Evolutionary conservation across 1,140 invertebrate species (phyloP).

Genomic region (Branchinecta lindahli): DNA sequence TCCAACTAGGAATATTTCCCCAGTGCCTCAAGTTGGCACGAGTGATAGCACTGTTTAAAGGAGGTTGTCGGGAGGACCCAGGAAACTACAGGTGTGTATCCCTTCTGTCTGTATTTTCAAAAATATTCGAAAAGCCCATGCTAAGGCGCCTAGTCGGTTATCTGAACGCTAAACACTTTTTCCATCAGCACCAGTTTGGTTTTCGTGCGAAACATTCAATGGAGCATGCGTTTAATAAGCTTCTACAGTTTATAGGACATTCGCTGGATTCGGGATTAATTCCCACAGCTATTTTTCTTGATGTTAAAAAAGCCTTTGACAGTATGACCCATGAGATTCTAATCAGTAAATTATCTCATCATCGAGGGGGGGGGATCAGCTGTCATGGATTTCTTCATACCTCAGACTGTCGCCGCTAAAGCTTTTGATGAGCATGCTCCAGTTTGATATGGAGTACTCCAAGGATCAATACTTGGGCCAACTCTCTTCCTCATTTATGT

Average conservation of each 20-base stretch:
- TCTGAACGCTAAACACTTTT: slow-evolving; percentile 2
- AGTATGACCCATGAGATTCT: slow-evolving; percentile 5
- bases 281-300: not conserved
- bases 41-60: not conserved
- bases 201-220: no score
- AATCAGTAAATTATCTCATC: not conserved
- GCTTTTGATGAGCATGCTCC: no score
- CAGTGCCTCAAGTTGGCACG: slow-evolving; percentile 3
- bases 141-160: not conserved
- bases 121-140: slow-evolving; percentile 5
- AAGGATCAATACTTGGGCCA: no score
- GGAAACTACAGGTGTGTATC: not conserved
- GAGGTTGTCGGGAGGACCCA: not conserved
- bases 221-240: slow-evolving; percentile 2
- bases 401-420: no score
- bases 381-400: slow-evolving; percentile 5
- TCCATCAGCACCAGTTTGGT: not conserved
- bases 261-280: not conserved
- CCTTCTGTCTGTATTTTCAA: not conserved
- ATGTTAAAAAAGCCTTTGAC: slow-evolving; percentile 4
- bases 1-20: slow-evolving; percentile 4
- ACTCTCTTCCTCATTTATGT: no score
- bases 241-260: not conserved
- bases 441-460: no score
- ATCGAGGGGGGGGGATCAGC: not conserved